phyloP scores from a whole-genome alignment of 2,113 vertebrate genomes.

The Urocynchramus pylzowi region DNA sequence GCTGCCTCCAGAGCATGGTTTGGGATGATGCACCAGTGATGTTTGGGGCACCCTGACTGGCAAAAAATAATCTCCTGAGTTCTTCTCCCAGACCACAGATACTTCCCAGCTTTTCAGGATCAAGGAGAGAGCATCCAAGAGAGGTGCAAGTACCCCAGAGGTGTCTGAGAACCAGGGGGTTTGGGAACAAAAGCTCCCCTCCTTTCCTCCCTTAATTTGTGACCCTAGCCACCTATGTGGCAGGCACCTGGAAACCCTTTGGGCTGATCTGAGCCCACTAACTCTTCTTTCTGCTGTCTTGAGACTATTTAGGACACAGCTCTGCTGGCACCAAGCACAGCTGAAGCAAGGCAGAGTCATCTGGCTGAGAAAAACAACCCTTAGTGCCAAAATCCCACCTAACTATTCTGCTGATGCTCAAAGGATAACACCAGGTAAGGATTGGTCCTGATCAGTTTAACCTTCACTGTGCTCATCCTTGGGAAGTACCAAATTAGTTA shows the following conservation, averaged over 20 bases:
- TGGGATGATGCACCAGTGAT: neutral
- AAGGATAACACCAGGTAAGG: neutral
- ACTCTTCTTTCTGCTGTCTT: neutral
- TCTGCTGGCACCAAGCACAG: neutral
- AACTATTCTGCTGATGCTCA: neutral
- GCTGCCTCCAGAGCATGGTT: neutral
- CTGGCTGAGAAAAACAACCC: neutral
- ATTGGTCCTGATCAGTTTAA: neutral
- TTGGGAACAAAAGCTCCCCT: neutral
- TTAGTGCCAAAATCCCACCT: neutral
- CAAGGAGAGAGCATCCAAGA: neutral
- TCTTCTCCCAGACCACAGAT: neutral
- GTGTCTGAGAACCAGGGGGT: fast-evolving
- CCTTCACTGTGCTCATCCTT: neutral
- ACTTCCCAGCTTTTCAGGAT: neutral
- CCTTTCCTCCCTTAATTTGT: neutral
- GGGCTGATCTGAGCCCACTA: neutral
- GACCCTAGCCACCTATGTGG: too few species aligned
- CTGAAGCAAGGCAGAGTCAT: fast-evolving
- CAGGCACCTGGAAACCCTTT: neutral
- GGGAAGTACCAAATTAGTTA: neutral
- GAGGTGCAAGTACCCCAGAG: neutral
- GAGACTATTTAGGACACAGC: neutral
- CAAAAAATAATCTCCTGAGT: neutral
- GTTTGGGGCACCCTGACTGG: neutral